Conservation (phyloP, 2,113 vertebrate genomes). For the Cyprinodon brontotheroides region DNA sequence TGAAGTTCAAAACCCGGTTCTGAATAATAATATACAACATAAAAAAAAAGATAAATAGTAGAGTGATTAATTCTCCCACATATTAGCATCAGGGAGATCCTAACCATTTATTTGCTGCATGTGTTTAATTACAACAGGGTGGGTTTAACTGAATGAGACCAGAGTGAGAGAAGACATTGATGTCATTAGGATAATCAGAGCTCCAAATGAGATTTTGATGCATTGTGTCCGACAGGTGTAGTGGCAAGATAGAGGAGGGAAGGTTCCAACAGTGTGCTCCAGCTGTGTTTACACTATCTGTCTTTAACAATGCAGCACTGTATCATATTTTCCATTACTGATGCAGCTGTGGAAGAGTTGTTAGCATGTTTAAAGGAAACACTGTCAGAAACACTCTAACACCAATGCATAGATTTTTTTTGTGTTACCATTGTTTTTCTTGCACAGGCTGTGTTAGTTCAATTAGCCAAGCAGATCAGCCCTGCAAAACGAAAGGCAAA, state of each 20-base stretch:
- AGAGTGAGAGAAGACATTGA: conserved; percentile 56
- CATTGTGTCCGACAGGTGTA: conserved; percentile 78
- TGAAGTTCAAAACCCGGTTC: conserved; percentile 30
- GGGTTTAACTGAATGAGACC: conserved; percentile 61
- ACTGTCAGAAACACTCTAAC: conserved; percentile 49
- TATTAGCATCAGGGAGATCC: conserved; percentile 20
- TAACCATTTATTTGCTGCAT: conserved; percentile 70
- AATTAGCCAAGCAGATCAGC: conserved; percentile 31
- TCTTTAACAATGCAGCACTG: conserved; percentile 76
- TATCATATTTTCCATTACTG: conserved; percentile 77
- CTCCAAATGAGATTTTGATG: conserved; percentile 76
- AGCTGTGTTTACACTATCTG: conserved; percentile 81
- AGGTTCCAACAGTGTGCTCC: conserved; percentile 66
- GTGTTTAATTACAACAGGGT: conserved; percentile 68
- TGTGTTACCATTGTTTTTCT: conserved; percentile 56
- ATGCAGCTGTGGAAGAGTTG: conserved; percentile 75
- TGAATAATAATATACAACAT: conserved; percentile 59
- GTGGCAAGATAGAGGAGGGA: conserved; percentile 70
- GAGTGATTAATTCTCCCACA: conserved; percentile 38
- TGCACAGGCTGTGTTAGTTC: conserved; percentile 36
- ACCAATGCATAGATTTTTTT: conserved; percentile 16
- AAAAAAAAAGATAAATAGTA: conserved; percentile 57
- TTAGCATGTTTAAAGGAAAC: conserved; percentile 79
- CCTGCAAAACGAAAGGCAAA: conserved; percentile 39
- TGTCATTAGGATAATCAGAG: conserved; percentile 76